A percentile compares a stretch with the other conserved stretches of the same genome.
These are phyloP conservation scores for Nannoperca australis DNA, from an alignment of 2,797 vertebrate genomes.

Conservation along the genomic window DNA sequence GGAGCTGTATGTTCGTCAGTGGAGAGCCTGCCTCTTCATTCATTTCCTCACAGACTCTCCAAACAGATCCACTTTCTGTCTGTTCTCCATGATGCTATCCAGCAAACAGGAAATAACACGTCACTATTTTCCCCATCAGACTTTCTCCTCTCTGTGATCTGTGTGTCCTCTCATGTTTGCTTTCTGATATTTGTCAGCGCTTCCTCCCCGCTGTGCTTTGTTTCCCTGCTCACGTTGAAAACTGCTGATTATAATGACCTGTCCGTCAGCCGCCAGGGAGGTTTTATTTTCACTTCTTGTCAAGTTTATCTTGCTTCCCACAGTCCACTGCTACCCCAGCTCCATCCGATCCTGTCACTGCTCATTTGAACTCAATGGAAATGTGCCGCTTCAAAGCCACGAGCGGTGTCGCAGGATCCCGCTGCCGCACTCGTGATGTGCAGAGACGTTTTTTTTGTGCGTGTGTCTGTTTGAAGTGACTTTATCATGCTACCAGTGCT, in stretches of 20 bases:
- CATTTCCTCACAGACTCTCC: conserved; percentile 66
- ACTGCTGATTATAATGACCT: neutral
- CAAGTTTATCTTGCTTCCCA: conserved; percentile 17
- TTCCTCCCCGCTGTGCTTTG: neutral
- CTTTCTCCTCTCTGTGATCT: conserved; percentile 8
- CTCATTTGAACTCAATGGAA: conserved; percentile 50
- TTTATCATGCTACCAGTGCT: conserved; percentile 39
- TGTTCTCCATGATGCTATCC: conserved; percentile 58
- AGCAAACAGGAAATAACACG: conserved; percentile 71
- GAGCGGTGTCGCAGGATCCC: conserved; percentile 14
- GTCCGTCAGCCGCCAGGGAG: conserved; percentile 12
- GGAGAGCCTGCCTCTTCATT: conserved; percentile 42
- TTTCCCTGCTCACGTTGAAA: conserved; percentile 1
- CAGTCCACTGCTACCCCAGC: conserved; percentile 14
- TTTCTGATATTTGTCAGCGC: neutral
- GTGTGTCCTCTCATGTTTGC: conserved; percentile 14
- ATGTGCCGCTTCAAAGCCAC: conserved; percentile 53
- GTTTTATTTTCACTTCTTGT: conserved; percentile 27
- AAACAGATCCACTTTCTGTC: conserved; percentile 58
- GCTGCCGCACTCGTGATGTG: conserved; percentile 35
- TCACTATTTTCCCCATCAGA: conserved; percentile 52
- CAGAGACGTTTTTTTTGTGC: neutral
- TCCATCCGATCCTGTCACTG: conserved; percentile 35
- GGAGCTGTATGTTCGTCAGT: conserved; percentile 10
- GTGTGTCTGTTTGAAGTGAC: conserved; percentile 51